A percentile compares a stretch with the other conserved stretches of the same genome.
These are phyloP conservation scores for Dendrolimus houi DNA, from an alignment of 2,888 invertebrate species.

Conservation along the genomic window DNA sequence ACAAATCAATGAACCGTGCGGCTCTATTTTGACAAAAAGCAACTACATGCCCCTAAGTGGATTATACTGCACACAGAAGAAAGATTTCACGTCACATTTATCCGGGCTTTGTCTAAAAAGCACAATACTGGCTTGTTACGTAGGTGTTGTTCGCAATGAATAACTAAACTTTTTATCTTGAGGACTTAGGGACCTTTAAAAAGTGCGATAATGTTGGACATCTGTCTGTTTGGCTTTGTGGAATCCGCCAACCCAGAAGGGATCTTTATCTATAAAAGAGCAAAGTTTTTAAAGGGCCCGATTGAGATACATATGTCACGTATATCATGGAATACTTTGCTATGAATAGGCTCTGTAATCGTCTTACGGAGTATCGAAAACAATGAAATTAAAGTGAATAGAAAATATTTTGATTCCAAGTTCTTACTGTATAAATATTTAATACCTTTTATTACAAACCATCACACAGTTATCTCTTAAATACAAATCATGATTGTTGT, in stretches of 20 bases:
- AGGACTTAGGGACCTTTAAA: constrained; percentile 35
- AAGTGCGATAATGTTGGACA: constrained; percentile 45
- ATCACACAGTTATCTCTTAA: background rate
- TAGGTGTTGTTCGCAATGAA: constrained; percentile 65
- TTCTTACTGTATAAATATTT: constrained; percentile 1
- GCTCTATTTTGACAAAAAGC: constrained; percentile 59
- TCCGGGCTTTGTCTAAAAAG: constrained; percentile 48
- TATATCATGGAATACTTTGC: background rate
- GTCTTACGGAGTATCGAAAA: background rate
- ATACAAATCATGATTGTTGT: background rate
- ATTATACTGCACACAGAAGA: constrained; percentile 51
- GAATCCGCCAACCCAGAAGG: constrained; percentile 28
- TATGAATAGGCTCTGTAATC: constrained; percentile 1
- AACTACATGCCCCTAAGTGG: constrained; percentile 71
- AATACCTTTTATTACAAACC: background rate
- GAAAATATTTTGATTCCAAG: constrained; percentile 1
- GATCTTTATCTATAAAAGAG: constrained; percentile 46
- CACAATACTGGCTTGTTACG: constrained; percentile 56
- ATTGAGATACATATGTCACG: constrained; percentile 8
- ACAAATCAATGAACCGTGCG: constrained; percentile 62
- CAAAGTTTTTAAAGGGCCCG: constrained; percentile 26
- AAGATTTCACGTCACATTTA: constrained; percentile 71
- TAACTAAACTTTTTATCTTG: constrained; percentile 50
- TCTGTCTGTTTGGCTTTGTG: constrained; percentile 53
- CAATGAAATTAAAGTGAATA: constrained; percentile 13